Evolutionary conservation across 2,888 invertebrate species (phyloP), one percentile per base, ranked within the genome.

Genomic region (Lasioglossum lativentre): DNA sequence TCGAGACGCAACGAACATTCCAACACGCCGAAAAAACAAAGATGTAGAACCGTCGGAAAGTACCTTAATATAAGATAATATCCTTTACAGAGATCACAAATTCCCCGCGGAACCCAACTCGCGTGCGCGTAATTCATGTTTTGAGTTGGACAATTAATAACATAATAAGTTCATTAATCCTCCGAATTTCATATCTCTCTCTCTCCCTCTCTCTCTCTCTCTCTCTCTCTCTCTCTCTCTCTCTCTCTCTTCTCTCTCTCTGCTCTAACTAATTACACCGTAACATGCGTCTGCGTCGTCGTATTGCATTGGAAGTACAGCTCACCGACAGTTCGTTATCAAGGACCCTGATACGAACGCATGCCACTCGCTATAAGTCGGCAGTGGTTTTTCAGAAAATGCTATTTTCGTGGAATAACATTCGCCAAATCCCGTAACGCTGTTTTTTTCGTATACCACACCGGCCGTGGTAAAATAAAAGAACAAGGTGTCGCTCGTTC

Each of bases 21-120:
- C 63, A 83, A 73, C 34, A 30, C 74, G n/a, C 4, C n/a, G 78
- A 80, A 83, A 85, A 80, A 85, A 80, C 74, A 85, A 80, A 86
- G 68, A 45, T 68, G 73, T 71, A 78, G 73, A 88, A 82, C 75
- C 75, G 74, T 71, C 76, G 88, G 90, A 90, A 91, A 90, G 88
- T 90, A 89, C 83, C 83, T 90, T 85, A 88, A 90, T 88, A 82
- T 90, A 90, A 90, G 88, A 86, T 89, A 89, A 76, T 77, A 78
- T 88, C 79, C 82, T 45, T 56, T 12, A 52, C 30, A 66, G 68
- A 70, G 75, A 80, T 83, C 63, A 34, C 63, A 27, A 30, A 71
- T 27, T 78, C 75, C 52, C 40, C 34, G 14, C 70, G 63, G 23
- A 81, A 75, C 72, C 74, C 45, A 34, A 52, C 74, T 63, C 52